phyloP scores from a whole-genome alignment of 2,113 vertebrate species.

The Xenopus borealis region DNA sequence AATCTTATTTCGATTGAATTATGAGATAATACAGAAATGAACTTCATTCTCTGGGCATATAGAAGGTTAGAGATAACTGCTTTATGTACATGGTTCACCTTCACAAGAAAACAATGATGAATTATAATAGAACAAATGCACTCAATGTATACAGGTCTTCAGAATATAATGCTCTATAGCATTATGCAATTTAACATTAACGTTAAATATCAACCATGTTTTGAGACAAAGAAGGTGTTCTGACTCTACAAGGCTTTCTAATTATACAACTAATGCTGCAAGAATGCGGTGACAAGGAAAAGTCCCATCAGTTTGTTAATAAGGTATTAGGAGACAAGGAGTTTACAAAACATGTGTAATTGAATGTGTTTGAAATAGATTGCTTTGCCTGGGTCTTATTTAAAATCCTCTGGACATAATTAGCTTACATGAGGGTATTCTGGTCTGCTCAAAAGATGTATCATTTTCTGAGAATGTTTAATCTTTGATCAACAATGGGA shows the following conservation, averaged over 20 bases:
- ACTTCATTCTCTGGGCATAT: slow-evolving; percentile 57
- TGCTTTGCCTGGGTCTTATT: not conserved
- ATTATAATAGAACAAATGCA: slow-evolving; percentile 19
- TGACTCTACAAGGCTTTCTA: slow-evolving; percentile 8
- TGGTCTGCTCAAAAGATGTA: not conserved
- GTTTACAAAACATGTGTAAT: slow-evolving; percentile 13
- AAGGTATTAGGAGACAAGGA: slow-evolving; percentile 8
- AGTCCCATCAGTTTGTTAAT: slow-evolving; percentile 11
- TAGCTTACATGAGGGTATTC: not conserved
- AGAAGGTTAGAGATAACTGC: slow-evolving; percentile 53
- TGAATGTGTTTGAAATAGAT: not conserved
- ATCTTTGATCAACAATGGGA: no score
- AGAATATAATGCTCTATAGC: slow-evolving; percentile 14
- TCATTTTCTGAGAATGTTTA: no score
- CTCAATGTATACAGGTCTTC: slow-evolving; percentile 15
- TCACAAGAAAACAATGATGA: slow-evolving; percentile 20
- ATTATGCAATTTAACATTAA: no score
- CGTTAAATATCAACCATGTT: no score
- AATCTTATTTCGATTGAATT: slow-evolving; percentile 60
- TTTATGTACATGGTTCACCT: slow-evolving; percentile 41
- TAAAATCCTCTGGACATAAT: not conserved
- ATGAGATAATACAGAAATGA: slow-evolving; percentile 57
- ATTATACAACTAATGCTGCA: slow-evolving; percentile 13
- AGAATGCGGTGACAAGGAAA: slow-evolving; percentile 1
- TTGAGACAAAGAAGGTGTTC: slow-evolving; percentile 16